Evolutionary conservation across 2,113 vertebrate species (phyloP).

Genomic region (Paradisaea rubra): DNA sequence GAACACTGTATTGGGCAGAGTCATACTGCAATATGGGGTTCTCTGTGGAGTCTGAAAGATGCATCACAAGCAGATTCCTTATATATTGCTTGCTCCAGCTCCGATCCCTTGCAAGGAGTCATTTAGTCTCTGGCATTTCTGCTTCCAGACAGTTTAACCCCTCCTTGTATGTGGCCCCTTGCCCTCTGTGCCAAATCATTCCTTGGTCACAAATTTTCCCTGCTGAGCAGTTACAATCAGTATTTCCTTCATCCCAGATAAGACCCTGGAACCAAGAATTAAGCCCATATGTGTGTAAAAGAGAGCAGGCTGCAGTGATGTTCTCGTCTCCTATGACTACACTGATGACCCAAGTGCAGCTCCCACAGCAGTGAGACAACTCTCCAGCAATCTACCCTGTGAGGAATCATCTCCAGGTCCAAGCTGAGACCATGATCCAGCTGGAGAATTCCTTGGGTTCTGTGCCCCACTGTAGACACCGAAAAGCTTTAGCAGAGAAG

Average conservation of each 20-base stretch:
- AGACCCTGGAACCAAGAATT: neutral
- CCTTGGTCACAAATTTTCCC: neutral
- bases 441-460: neutral
- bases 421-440: neutral
- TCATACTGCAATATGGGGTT: neutral
- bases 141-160: neutral
- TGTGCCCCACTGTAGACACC: neutral
- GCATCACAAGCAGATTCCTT: neutral
- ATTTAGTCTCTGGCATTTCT: neutral
- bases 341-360: neutral
- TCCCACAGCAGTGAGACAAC: neutral
- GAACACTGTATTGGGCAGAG: neutral
- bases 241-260: neutral
- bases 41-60: neutral
- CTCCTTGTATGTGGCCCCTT: neutral
- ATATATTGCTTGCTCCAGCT: neutral
- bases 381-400: neutral
- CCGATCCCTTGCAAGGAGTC: neutral
- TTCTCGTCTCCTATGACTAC: neutral
- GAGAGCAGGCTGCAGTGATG: neutral
- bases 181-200: neutral
- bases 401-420: neutral
- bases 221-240: neutral
- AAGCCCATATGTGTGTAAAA: neutral
- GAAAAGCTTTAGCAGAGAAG: too few relatives aligned